Conservation (phyloP, 1,140 invertebrate genomes). For the Oscheius sp. region DNA sequence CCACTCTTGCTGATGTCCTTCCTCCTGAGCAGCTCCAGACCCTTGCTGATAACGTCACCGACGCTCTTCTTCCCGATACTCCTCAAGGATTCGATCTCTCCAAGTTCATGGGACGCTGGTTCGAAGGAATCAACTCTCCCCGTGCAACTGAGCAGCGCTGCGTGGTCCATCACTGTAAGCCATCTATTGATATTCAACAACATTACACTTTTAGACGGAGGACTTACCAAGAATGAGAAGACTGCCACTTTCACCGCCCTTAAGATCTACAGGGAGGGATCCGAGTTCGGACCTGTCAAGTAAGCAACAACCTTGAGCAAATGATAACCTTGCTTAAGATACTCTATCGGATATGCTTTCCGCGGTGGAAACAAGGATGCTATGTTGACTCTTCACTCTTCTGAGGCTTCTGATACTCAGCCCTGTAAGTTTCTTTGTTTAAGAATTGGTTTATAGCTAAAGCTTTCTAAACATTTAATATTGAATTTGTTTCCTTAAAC, state of each 20-base stretch:
- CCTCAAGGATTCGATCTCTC: conserved; percentile 58
- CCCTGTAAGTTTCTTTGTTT: conserved; percentile 50
- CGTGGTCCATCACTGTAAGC: conserved; percentile 60
- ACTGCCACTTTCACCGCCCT: conserved; percentile 60
- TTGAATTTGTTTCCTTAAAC: too few species aligned
- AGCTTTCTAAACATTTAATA: too few species aligned
- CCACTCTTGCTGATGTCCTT: conserved; percentile 58
- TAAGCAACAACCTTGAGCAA: neutral
- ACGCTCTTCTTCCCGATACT: conserved; percentile 56
- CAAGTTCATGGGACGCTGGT: conserved; percentile 61
- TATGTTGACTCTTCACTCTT: conserved; percentile 60
- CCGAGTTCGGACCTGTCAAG: conserved; percentile 57
- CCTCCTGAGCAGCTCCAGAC: conserved; percentile 61
- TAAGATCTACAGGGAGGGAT: conserved; percentile 60
- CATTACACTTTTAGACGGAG: conserved; percentile 49
- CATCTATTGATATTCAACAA: conserved; percentile 5
- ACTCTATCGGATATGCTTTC: conserved; percentile 61
- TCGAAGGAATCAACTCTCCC: conserved; percentile 59
- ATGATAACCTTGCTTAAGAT: neutral
- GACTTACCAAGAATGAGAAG: conserved; percentile 60
- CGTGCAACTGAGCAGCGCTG: conserved; percentile 59
- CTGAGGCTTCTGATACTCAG: conserved; percentile 57
- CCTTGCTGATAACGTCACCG: conserved; percentile 58
- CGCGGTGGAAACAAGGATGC: conserved; percentile 61
- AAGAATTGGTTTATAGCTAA: conserved; percentile 8